These are phyloP conservation scores for Orientallactaga bullata DNA, from an alignment of 2,113 vertebrate species.

Conservation along the genomic window DNA sequence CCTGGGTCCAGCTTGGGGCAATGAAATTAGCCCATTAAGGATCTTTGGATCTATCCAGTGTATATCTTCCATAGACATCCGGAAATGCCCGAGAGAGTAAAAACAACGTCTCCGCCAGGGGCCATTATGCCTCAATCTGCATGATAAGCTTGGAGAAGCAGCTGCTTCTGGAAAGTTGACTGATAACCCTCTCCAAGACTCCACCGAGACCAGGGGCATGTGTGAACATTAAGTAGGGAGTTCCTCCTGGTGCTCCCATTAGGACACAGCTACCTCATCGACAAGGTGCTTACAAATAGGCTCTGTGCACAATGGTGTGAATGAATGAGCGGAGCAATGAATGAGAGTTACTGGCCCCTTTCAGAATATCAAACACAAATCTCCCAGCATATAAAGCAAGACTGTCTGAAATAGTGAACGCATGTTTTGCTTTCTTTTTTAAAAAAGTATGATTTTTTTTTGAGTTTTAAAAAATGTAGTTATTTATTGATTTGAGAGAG, in stretches of 20 bases:
- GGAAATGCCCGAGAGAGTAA: background rate
- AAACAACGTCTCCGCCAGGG: background rate
- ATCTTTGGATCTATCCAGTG: background rate
- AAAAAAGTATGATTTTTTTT: no score
- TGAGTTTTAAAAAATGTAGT: no score
- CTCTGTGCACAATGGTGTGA: background rate
- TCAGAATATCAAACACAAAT: background rate
- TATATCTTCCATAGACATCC: background rate
- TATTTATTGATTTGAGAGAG: no score
- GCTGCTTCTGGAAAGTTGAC: background rate
- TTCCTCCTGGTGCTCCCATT: background rate
- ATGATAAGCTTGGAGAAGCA: background rate
- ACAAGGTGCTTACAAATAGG: background rate
- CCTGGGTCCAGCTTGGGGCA: background rate
- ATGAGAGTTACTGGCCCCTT: background rate
- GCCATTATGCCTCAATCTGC: background rate
- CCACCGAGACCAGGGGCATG: background rate
- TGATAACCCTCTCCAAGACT: background rate
- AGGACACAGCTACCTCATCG: no score
- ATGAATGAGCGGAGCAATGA: background rate
- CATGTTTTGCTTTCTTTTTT: background rate
- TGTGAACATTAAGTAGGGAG: background rate
- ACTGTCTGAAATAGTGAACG: background rate
- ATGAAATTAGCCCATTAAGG: constrained; percentile 52
- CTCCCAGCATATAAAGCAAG: background rate